Evolutionary conservation across 2,797 vertebrate species (phyloP), one percentile per base, ranked within the genome.

Genomic region (Spinibarbus caldwelli): DNA sequence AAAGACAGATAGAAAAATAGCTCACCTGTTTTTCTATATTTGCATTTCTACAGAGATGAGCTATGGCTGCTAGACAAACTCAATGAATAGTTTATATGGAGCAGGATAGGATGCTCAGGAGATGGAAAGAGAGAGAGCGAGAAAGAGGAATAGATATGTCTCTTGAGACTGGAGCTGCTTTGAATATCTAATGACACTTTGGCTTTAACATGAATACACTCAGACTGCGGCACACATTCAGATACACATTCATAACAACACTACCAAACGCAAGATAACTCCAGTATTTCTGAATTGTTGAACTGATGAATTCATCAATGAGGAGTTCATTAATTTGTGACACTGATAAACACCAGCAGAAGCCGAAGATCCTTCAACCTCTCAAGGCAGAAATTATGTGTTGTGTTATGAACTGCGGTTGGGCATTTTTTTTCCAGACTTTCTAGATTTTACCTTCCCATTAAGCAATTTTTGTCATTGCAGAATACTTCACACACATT

Each of bases 1-100:
- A 54, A 36, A 76, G 10, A 14, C 79, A 62, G 82, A 87, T 81
- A 88, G 81, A 76, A 80, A 87, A 86, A 10, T 38, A 73, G 67
- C 87, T 90, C 86, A 77, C 89, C 87, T 88, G 68, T 92, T 93
- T 90, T 91, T 86, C 92, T 89, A 90, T 91, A 91, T 93, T 92
- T 93, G 89, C 92, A 26, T 92, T 91, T 71, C 78, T 86, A 91
- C 85, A 54, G 92, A 89, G 93, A 94, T 91, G 94, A 82, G 92
- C 94, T 92, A 92, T 49, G 87, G 85, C 91, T 83, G 85, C 92
- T 92, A 95, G 93, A 95, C 94, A 95, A 95, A 95, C 92, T 92
- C 94, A 95, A 95, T 95, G 95, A 96, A 96, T 95, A 96, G 94
- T 95, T 96, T 94, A 96, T 95, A 95, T 90, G 90, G 94, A 93